phyloP scores from a whole-genome alignment of 2,113 vertebrate genomes.

The Pterophyllum scalare region DNA sequence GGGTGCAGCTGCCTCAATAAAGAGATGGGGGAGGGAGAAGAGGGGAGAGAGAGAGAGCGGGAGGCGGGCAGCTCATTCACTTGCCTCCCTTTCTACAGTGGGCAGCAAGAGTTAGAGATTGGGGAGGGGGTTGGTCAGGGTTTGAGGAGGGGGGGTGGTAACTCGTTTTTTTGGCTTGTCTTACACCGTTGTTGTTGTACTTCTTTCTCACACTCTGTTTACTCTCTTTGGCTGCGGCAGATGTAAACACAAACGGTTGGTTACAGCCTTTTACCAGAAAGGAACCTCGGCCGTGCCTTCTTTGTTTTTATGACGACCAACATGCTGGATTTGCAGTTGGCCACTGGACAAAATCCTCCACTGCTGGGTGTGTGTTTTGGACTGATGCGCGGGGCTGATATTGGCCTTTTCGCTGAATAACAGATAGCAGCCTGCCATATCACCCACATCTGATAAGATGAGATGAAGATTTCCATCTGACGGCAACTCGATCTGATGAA shows the following conservation, averaged over 20 bases:
- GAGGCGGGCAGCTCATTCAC: slow-evolving; percentile 72
- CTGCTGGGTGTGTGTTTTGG: neutral
- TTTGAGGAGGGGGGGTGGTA: neutral
- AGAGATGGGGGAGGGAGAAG: slow-evolving; percentile 61
- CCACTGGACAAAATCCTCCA: slow-evolving; percentile 30
- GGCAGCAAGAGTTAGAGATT: slow-evolving; percentile 43
- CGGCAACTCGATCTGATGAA: neutral
- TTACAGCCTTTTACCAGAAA: slow-evolving; percentile 62
- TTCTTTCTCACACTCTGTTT: slow-evolving; percentile 67
- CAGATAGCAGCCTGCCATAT: neutral
- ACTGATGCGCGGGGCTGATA: neutral
- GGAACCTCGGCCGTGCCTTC: slow-evolving; percentile 35
- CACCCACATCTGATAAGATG: neutral
- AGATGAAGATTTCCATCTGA: slow-evolving; percentile 1
- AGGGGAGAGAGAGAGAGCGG: slow-evolving; percentile 34
- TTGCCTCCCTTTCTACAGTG: slow-evolving; percentile 66
- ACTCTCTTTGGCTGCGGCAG: slow-evolving; percentile 66
- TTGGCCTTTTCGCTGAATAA: neutral
- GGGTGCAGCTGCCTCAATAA: slow-evolving; percentile 84
- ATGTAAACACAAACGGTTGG: slow-evolving; percentile 69
- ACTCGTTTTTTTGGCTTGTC: slow-evolving; percentile 41
- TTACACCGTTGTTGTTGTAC: slow-evolving; percentile 59
- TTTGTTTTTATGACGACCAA: slow-evolving; percentile 58
- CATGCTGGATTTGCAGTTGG: slow-evolving; percentile 42
- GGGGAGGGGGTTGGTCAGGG: neutral